These are phyloP conservation scores for Malacoraja senta DNA, from an alignment of 2,797 vertebrate genomes.

Conservation along the genomic window DNA sequence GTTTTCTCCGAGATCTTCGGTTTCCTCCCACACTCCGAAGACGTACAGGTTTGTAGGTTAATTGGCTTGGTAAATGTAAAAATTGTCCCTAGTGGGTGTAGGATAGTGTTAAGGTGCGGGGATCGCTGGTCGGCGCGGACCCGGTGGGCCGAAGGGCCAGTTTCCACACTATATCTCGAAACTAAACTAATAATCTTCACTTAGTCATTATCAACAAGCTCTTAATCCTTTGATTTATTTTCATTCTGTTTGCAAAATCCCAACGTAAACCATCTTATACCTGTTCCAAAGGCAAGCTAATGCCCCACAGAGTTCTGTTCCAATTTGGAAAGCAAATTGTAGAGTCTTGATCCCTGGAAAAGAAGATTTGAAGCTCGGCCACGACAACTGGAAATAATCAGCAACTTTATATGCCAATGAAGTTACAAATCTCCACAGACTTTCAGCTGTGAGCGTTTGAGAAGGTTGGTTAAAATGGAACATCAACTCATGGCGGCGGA, in stretches of 20 bases:
- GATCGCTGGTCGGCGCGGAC: no score
- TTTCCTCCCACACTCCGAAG: no score
- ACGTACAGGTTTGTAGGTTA: no score
- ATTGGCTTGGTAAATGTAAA: no score
- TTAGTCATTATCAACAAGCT: background rate
- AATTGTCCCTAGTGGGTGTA: no score
- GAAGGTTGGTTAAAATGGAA: background rate
- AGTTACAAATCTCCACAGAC: background rate
- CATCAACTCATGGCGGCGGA: background rate
- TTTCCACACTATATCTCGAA: no score
- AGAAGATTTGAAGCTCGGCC: background rate
- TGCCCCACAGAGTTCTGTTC: background rate
- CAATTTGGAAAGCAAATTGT: background rate
- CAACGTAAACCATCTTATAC: background rate
- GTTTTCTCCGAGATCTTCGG: no score
- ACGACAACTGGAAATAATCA: conserved; percentile 10
- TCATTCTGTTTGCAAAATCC: background rate
- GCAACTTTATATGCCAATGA: background rate
- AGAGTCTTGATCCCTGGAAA: background rate
- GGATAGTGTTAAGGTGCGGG: no score
- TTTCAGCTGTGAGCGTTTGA: background rate
- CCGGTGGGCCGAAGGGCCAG: no score
- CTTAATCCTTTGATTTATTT: background rate
- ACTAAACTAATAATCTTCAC: background rate
- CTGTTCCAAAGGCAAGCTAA: background rate